These are phyloP conservation scores for Ephydatia muelleri DNA, from an alignment of 37 sponge, comb jelly and placozoan species.

Conservation along the genomic window DNA sequence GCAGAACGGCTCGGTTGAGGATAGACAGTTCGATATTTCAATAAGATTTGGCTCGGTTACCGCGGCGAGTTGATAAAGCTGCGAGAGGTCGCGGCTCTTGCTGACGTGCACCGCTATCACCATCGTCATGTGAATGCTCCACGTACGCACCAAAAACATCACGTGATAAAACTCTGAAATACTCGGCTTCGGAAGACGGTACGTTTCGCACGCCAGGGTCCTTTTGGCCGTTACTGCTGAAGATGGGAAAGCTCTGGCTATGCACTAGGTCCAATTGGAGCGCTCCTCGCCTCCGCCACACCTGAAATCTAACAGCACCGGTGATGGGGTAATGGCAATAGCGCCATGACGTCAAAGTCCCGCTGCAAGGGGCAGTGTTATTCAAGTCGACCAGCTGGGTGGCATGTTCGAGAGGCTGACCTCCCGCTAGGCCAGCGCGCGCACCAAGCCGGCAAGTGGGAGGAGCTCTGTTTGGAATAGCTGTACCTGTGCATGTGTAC, in stretches of 20 bases:
- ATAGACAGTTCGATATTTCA: not conserved
- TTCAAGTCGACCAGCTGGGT: not conserved
- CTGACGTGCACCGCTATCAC: not conserved
- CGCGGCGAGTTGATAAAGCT: not conserved
- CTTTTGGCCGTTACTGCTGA: not conserved
- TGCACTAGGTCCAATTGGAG: not conserved
- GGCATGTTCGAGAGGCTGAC: not conserved
- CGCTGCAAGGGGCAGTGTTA: not conserved
- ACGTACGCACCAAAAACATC: not conserved
- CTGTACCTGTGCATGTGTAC: too few relatives aligned
- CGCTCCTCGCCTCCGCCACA: not conserved
- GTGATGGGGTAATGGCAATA: not conserved
- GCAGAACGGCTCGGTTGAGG: not conserved
- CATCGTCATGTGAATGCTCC: not conserved
- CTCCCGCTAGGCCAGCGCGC: not conserved
- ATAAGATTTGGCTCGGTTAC: not conserved
- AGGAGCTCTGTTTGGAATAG: not conserved
- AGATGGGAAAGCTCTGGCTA: not conserved
- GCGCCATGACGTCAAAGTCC: not conserved
- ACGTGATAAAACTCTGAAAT: not conserved
- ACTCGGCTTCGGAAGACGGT: not conserved
- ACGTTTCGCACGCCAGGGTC: not conserved
- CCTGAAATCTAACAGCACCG: not conserved
- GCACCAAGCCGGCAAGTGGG: not conserved
- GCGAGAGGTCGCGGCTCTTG: not conserved